phyloP scores from a whole-genome alignment of 2,888 invertebrate genomes.

The Silvanus unidentatus region DNA sequence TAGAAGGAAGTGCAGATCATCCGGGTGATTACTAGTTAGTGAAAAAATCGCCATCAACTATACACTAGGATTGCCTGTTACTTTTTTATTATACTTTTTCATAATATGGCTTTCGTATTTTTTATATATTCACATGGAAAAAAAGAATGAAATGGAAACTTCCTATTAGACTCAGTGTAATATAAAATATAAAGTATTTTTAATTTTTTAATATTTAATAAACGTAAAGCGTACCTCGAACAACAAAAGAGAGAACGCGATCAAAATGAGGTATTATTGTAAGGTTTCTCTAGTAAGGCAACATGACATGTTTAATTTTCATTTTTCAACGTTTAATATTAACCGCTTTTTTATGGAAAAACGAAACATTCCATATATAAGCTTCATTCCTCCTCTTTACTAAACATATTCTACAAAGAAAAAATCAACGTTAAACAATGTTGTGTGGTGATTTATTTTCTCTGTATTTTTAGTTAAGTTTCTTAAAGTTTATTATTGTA shows the following conservation, averaged over 20 bases:
- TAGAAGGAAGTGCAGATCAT: constrained; percentile 73
- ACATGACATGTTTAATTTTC: too few relatives aligned
- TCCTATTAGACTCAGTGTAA: constrained; percentile 20
- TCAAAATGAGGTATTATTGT: background rate
- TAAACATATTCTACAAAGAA: too few relatives aligned
- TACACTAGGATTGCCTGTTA: constrained; percentile 22
- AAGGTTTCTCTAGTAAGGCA: too few relatives aligned
- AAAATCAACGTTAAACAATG: too few relatives aligned
- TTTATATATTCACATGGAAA: constrained; percentile 17
- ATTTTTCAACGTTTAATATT: too few relatives aligned
- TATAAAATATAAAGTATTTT: constrained; percentile 11
- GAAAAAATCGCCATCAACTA: constrained; percentile 10
- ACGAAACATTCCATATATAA: too few relatives aligned
- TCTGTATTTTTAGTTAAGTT: constrained; percentile 24
- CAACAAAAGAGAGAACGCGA: background rate
- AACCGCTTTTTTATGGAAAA: too few relatives aligned
- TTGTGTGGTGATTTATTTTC: constrained; percentile 1
- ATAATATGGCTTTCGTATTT: constrained; percentile 25
- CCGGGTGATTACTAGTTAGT: constrained; percentile 63
- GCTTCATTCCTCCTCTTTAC: too few relatives aligned
- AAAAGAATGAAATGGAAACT: constrained; percentile 9
- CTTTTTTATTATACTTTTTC: constrained; percentile 21
- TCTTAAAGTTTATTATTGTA: constrained; percentile 34
- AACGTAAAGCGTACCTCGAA: too few relatives aligned
- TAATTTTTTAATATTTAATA: background rate